Base-by-base conservation (phyloP, 1,140 invertebrate genomes). In the Anastatus disparis region DNA sequence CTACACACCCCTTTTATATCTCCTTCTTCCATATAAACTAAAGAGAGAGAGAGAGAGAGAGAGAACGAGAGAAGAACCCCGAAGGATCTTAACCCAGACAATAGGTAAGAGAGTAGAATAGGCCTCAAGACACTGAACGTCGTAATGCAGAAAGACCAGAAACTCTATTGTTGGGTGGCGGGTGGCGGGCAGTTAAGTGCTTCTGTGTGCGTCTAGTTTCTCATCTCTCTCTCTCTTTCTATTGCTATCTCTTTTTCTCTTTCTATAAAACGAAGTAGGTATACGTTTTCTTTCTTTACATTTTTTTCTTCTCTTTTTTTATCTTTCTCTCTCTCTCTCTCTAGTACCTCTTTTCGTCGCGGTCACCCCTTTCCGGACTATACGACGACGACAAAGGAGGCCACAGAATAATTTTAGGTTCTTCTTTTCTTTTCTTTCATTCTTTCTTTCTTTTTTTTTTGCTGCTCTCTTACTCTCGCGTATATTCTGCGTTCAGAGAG, bases 91-190 rank as follows among this genome's bases (percentile, higher is more conserved):
- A n/a, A n/a, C n/a, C 8, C 78, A 81, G 82, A 84, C 84, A 85
- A 85, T 84, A 74, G 79, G 73, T 75, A 82, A 82, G 82, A 84
- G 84, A 79, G 73, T 75, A 83, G 81, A 84, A 85, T 84, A 84
- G 82, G 82, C 82, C 82, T 83, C 78, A 78, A 84, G 84, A 83
- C 81, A 83, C 78, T 81, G 79, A 82, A 81, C 76, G 80, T 77
- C 78, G 80, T 83, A 84, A 83, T 84, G 79, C 78, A 77, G 78
- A 83, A 79, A 79, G 82, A 58, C 15, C 53, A n/a, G 58, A 27
- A 40, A 27, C 78, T 82, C 81, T 78, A 85, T 85, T 85, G 83
- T 84, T 35, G n/a, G n/a, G n/a, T n/a, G 75, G 76, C 53, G 31
- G 58, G n/a, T n/a, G n/a, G 61, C 77, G 79, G 80, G 79, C 81